Evolutionary conservation across 2,113 vertebrate genomes (phyloP).

Genomic region (Progne subis): DNA sequence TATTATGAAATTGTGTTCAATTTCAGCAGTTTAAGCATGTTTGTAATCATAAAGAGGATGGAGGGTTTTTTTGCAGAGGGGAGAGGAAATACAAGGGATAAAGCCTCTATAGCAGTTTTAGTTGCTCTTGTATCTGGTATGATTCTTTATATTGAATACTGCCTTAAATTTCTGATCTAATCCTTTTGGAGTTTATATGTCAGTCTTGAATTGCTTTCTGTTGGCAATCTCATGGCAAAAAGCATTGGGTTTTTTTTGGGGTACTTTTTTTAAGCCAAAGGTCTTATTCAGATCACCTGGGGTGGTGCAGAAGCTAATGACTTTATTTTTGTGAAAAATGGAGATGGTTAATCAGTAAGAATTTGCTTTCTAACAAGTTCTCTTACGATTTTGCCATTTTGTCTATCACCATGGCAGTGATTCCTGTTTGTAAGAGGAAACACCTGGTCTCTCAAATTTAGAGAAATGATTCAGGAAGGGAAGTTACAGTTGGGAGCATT

Average conservation of each 20-base stretch:
- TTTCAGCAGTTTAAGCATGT: neutral
- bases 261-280: rapidly evolving
- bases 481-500: neutral
- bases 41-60: neutral
- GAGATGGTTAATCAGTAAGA: neutral
- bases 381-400: neutral
- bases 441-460: neutral
- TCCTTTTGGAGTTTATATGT: neutral
- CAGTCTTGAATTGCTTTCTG: neutral
- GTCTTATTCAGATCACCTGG: neutral
- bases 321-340: neutral
- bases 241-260: rapidly evolving
- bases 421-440: neutral
- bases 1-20: neutral
- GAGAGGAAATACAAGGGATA: neutral
- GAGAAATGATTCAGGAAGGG: neutral
- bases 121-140: neutral
- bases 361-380: neutral
- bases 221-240: neutral
- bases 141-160: neutral
- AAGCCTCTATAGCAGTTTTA: neutral
- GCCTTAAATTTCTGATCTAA: neutral
- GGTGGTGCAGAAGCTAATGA: neutral
- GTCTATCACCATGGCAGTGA: neutral
- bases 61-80: rapidly evolving